Conservation (phyloP, 2,888 invertebrate species). For the Pseudococcus longispinus region DNA sequence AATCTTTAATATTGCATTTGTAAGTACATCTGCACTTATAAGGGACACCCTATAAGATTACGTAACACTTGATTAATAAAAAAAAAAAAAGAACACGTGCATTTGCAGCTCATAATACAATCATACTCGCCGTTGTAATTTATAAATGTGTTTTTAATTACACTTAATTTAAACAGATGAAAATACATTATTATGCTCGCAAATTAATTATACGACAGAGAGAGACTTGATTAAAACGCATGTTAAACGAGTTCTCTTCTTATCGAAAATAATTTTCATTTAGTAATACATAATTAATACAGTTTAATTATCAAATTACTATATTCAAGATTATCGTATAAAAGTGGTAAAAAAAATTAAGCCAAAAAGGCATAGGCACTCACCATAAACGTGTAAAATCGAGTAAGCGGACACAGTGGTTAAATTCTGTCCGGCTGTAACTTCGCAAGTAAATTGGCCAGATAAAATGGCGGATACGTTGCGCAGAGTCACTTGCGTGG, state of each 20-base stretch:
- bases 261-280: background rate
- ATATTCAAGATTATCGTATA: background rate
- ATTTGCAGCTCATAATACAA: background rate
- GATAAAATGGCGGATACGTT: conserved; percentile 9
- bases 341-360: too few relatives aligned
- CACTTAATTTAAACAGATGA: background rate
- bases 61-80: background rate
- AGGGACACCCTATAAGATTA: background rate
- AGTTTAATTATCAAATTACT: background rate
- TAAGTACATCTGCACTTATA: too few relatives aligned
- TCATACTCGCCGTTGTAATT: background rate
- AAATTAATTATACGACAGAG: background rate
- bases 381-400: background rate
- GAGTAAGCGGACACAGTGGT: background rate
- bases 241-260: conserved; percentile 19
- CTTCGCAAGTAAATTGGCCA: conserved; percentile 43
- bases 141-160: conserved; percentile 36
- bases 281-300: background rate
- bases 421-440: conserved; percentile 21
- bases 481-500: conserved; percentile 32
- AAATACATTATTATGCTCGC: conserved; percentile 35
- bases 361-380: background rate
- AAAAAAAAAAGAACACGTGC: background rate
- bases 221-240: background rate
- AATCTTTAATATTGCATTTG: background rate